A percentile compares a stretch with the other conserved stretches of the same genome.
These are phyloP conservation scores for Temnothorax ravouxi DNA, from an alignment of 2,888 invertebrate species.

Conservation along the genomic window DNA sequence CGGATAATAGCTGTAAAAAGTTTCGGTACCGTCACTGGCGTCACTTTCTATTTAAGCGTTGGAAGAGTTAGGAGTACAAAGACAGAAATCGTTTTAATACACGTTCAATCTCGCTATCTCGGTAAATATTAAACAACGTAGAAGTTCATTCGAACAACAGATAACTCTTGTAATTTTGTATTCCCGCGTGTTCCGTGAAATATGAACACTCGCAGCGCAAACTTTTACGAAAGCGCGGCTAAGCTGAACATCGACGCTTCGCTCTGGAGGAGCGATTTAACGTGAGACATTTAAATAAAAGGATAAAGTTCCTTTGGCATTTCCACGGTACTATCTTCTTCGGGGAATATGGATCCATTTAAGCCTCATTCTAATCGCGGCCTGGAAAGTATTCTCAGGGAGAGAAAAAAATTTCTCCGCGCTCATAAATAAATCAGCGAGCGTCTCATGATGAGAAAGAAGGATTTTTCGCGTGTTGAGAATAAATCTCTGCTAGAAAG, in stretches of 20 bases:
- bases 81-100: neutral
- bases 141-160: neutral
- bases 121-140: neutral
- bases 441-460: slow-evolving; percentile 39
- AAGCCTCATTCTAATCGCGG: slow-evolving; percentile 25
- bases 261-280: slow-evolving; percentile 15
- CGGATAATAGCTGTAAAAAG: slow-evolving; percentile 12
- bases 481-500: slow-evolving; percentile 32
- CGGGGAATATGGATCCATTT: slow-evolving; percentile 36
- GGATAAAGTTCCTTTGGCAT: slow-evolving; percentile 29
- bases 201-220: neutral
- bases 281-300: neutral
- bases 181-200: neutral
- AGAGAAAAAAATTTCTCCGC: slow-evolving; percentile 53
- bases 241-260: slow-evolving; percentile 8
- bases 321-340: neutral
- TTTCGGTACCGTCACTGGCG: neutral
- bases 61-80: neutral
- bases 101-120: neutral
- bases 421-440: slow-evolving; percentile 62
- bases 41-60: slow-evolving; percentile 26
- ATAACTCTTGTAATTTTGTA: neutral
- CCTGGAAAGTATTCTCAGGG: slow-evolving; percentile 29
- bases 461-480: slow-evolving; percentile 20
- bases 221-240: slow-evolving; percentile 3